These are phyloP conservation scores for Pterocles gutturalis DNA, from an alignment of 2,113 vertebrate genomes.

Conservation along the genomic window DNA sequence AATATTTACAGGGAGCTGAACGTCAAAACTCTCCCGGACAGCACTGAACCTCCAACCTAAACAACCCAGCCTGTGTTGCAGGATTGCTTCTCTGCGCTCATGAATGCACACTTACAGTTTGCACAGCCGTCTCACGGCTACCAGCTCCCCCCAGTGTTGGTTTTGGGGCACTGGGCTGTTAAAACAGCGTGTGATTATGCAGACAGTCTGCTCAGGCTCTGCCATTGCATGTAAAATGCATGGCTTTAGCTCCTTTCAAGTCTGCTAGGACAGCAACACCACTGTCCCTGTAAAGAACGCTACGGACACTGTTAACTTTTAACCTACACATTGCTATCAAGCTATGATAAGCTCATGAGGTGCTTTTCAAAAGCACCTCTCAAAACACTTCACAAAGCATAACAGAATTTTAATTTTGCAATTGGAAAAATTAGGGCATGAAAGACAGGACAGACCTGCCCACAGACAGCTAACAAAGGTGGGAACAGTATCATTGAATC, in stretches of 20 bases:
- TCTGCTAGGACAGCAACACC: not conserved
- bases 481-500: not conserved
- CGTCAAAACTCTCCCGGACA: fast-evolving
- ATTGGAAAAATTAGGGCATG: fast-evolving
- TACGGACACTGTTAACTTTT: not conserved
- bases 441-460: not conserved
- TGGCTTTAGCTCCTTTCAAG: not conserved
- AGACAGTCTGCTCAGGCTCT: not conserved
- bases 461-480: not conserved
- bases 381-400: not conserved
- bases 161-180: not conserved
- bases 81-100: not conserved
- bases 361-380: not conserved
- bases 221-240: not conserved
- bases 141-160: not conserved
- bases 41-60: not conserved
- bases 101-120: fast-evolving
- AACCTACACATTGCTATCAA: not conserved
- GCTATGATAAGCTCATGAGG: fast-evolving
- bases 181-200: not conserved
- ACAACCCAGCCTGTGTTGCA: not conserved
- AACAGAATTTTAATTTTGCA: not conserved
- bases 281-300: not conserved
- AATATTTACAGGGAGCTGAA: not conserved
- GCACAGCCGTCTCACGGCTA: not conserved